These are phyloP conservation scores for Nycticryphes semicollaris DNA, from an alignment of 2,113 vertebrate genomes.

Conservation along the genomic window DNA sequence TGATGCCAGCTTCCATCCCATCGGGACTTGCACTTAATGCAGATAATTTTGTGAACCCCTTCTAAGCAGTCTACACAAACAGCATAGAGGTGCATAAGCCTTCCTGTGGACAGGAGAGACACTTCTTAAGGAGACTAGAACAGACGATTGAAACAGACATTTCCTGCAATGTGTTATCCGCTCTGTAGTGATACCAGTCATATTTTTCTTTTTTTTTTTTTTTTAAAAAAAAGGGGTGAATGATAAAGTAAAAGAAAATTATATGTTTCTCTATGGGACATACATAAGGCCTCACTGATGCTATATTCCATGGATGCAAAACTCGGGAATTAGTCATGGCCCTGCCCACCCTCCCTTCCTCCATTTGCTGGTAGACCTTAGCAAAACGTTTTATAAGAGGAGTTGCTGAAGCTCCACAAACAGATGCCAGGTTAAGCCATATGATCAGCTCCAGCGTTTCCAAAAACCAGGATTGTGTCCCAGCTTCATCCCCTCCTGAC, in stretches of 20 bases:
- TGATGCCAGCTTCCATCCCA: conserved; percentile 99
- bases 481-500: neutral
- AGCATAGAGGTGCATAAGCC: conserved; percentile 98
- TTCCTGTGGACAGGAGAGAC: conserved; percentile 81
- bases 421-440: neutral
- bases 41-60: conserved; percentile 99
- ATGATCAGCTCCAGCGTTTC: neutral
- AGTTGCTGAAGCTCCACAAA: neutral
- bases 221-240: neutral
- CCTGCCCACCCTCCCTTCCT: neutral
- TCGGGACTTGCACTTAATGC: conserved; percentile 98
- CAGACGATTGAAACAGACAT: conserved; percentile 13
- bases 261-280: neutral
- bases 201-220: neutral
- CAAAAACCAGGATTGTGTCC: neutral
- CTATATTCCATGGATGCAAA: neutral
- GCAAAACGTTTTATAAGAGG: neutral
- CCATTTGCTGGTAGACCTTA: neutral
- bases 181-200: neutral
- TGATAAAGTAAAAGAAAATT: neutral
- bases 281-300: neutral
- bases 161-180: neutral
- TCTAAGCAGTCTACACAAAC: conserved; percentile 98
- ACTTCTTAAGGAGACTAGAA: conserved; percentile 33
- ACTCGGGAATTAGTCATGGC: neutral